phyloP scores from a whole-genome alignment of 2,797 vertebrate genomes.

The Petrocephalus schoutedeni region DNA sequence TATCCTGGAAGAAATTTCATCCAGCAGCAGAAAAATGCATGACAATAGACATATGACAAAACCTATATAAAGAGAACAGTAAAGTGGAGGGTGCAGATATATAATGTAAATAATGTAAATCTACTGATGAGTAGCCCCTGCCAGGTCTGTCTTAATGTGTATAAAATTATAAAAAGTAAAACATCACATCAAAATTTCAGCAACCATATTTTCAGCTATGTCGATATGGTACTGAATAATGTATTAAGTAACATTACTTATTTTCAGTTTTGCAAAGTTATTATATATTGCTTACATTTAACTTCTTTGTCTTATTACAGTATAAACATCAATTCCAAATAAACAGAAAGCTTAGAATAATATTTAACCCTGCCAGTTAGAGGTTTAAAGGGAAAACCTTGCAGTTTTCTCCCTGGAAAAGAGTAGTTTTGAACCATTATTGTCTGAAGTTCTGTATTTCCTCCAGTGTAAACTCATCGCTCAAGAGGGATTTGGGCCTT shows the following conservation, averaged over 20 bases:
- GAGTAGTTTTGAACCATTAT: background rate
- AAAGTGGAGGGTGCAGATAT: background rate
- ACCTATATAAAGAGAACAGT: background rate
- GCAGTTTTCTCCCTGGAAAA: background rate
- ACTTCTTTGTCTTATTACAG: background rate
- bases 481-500: background rate
- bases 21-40: background rate
- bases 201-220: background rate
- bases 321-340: background rate
- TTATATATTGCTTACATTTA: background rate
- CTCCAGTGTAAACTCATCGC: background rate
- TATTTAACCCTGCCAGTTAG: background rate
- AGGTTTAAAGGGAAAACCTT: background rate
- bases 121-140: background rate
- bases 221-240: background rate
- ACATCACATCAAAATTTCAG: background rate
- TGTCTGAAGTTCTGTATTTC: background rate
- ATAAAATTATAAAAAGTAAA: background rate
- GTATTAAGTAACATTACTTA: background rate
- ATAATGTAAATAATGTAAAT: too few relatives aligned
- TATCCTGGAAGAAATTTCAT: background rate
- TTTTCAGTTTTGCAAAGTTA: background rate
- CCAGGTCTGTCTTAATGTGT: background rate
- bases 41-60: background rate
- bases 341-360: background rate